Evolutionary conservation across 2,797 vertebrate genomes (phyloP), one percentile per base, ranked within the genome.

Genomic region (Silurus lanzhouensis): DNA sequence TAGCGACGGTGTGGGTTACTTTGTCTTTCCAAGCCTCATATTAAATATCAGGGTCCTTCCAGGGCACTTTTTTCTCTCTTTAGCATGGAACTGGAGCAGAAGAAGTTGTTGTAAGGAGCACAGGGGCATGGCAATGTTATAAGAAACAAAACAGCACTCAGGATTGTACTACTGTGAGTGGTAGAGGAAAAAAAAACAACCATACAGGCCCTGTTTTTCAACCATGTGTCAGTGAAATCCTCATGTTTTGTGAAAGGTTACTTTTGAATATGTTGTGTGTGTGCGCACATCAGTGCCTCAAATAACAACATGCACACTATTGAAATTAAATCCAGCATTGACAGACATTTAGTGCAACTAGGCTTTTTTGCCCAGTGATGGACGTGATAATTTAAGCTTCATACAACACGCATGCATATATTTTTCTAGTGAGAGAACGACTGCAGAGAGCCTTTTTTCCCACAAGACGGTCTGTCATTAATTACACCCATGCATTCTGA

Each of bases 21-120:
- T 6, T 75, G 66, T 27, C 76, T 81, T 78, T 80, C 82, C 25
- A 67, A 78, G 55, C 61, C 44, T 31, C 63, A 67, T 52, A 63
- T 79, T 79, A 63, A 79, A 79, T 48, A 63, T 63, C 63, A 79
- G 13, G 17, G 63, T 55, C 48, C 10, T 81, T 25, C 60, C 58
- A 79, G 60, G 77, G 13, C 79, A 67, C 63, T 14, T 10, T 66
- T 81, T 68, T 55, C 25, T 57, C 44, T 66, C 64, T 81, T 81
- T 52, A 68, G 64, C 46, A 38, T 63, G 67, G 46, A 57, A 20
- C 46, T 57, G 48, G 63, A 68, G 79, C 63, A 20, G 17, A 31
- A 55, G 46, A 27, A 20, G 63, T 81, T 19, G 0, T 25, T 22
- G 25, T 31, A 68, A 9, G 46, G 46, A 31, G 25, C 17, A 5